Base-by-base conservation (phyloP, 2,113 vertebrate genomes). In the Parotia lawesii region DNA sequence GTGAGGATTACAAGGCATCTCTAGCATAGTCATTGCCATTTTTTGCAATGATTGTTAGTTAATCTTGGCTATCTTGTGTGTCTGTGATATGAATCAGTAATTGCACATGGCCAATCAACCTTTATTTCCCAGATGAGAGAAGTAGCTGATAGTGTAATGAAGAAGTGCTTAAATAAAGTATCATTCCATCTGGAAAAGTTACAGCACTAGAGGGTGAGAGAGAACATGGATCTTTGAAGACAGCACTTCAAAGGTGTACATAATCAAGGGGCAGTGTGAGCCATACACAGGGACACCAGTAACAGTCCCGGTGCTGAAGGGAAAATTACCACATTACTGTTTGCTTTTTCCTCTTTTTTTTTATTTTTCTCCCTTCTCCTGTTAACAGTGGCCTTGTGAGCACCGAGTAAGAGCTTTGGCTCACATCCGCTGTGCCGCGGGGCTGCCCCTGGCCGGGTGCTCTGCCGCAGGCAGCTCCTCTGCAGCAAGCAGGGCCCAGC, bases 41-140 rank as follows among this genome's bases (percentile, higher is more conserved):
- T 90, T 80, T 77, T 91, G 57, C 74, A 85, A 53, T 22, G n/a
- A 37, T 47, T 80, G 23, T 82, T 92, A 72, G 60, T 51, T 93
- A 82, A 77, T 81, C 70, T 77, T 35, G 7, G 51, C 80, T 73
- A 51, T 53, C 37, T 78, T 1, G 0, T 69, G 35, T 48, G 70
- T 31, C 66, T 62, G 44, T 53, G 66, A 70, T 81, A 85, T 18
- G 61, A 89, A 86, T 65, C 35, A 35, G 61, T 61, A 95, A 86
- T 50, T 33, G 35, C 56, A 77, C 47, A 35, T 35, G 42, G 64
- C 25, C 21, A 82, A 85, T 85, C 70, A 82, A 54, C 60, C 79
- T 75, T 74, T 71, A 64, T 85, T 91, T 91, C 84, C 82, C 65
- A 76, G 51, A 33, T 84, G 70, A 93, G 44, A 4, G 27, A 85